These are phyloP conservation scores for Argentina silus DNA, from an alignment of 2,797 vertebrate species.

Conservation along the genomic window DNA sequence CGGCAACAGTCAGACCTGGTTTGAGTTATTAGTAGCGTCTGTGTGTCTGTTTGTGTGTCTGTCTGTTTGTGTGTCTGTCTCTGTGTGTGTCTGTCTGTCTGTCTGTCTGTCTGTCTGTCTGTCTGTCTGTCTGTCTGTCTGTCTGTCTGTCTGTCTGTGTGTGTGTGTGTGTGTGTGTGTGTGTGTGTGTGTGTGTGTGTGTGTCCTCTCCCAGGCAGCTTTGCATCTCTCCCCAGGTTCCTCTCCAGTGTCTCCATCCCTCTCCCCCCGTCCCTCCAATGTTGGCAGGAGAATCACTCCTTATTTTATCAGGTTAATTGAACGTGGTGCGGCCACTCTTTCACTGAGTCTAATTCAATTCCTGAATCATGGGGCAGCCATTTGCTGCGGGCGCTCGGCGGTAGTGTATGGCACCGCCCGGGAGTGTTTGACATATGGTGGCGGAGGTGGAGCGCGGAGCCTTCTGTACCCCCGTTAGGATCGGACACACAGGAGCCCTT, in stretches of 20 bases:
- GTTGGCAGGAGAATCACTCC: neutral
- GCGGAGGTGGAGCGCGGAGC: conserved; percentile 16
- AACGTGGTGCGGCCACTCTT: conserved; percentile 27
- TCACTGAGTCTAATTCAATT: conserved; percentile 50
- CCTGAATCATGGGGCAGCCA: conserved; percentile 36
- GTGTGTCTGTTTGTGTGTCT: neutral
- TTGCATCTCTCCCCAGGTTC: too few species aligned
- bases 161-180: conserved; percentile 24
- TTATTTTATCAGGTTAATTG: conserved; percentile 31
- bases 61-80: neutral
- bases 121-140: too few species aligned
- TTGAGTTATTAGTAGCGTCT: neutral
- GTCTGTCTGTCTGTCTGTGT: too few species aligned
- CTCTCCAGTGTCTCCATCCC: conserved; percentile 23
- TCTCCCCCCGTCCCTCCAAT: neutral
- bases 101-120: neutral
- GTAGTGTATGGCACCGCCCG: conserved; percentile 20
- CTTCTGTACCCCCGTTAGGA: conserved; percentile 1
- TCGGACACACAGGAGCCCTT: conserved; percentile 52
- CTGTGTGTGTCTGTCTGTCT: conserved; percentile 4
- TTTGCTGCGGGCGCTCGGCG: conserved; percentile 27
- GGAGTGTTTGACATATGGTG: conserved; percentile 42
- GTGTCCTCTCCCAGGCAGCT: too few species aligned
- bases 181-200: neutral
- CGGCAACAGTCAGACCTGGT: neutral